A percentile compares a stretch with the other conserved stretches of the same genome.
These are phyloP conservation scores for Arnoldichthys spilopterus DNA, from an alignment of 2,797 vertebrate species.

Conservation along the genomic window DNA sequence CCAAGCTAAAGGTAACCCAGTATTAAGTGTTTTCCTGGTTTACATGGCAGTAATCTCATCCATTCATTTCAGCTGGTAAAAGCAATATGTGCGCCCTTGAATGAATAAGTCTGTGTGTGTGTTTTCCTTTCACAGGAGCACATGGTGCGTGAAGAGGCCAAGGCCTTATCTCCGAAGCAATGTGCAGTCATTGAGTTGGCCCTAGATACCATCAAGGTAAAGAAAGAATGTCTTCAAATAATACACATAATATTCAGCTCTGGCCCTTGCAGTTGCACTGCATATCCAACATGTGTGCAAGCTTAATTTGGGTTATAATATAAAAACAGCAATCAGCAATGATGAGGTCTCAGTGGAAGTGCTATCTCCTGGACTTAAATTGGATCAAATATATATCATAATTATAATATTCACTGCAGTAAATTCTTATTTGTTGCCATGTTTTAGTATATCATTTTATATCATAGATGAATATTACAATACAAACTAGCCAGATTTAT, in stretches of 20 bases:
- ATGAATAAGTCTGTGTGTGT: background rate
- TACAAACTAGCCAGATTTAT: no score
- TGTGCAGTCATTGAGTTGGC: constrained; percentile 97
- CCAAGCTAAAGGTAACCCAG: constrained; percentile 92
- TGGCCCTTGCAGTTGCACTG: background rate
- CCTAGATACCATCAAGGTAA: constrained; percentile 95
- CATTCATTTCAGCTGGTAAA: background rate
- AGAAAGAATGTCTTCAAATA: background rate
- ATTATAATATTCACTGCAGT: background rate
- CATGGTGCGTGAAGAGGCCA: constrained; percentile 97
- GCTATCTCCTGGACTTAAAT: background rate
- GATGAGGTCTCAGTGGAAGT: background rate
- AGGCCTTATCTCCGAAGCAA: constrained; percentile 94
- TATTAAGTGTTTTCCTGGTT: background rate
- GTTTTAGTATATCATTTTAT: no score
- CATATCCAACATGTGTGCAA: background rate
- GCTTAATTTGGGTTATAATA: background rate
- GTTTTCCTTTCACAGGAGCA: constrained; percentile 82
- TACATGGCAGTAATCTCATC: background rate
- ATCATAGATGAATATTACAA: no score
- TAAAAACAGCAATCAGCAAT: background rate
- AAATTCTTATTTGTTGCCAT: no score
- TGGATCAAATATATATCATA: background rate
- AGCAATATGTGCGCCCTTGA: background rate
- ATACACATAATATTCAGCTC: background rate